Percentiles rank a stretch among this genome's conserved stretches.
phyloP scores from a whole-genome alignment of 2,888 invertebrate genomes.

The Dasypogon diadema region DNA sequence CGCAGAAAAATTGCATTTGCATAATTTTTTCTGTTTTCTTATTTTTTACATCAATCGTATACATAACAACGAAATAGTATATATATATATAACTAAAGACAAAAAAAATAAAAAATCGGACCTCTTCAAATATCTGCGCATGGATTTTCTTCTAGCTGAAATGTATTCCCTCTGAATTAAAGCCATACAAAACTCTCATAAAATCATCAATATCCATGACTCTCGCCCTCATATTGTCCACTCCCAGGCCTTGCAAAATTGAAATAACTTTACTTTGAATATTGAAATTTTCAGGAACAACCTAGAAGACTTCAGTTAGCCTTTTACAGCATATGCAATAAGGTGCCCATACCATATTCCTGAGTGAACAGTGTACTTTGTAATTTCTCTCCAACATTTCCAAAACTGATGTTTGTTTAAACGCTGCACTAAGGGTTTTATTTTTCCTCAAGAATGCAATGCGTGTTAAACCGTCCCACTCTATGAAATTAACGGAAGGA shows the following conservation, averaged over 20 bases:
- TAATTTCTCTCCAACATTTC: constrained; percentile 93
- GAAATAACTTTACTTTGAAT: constrained; percentile 84
- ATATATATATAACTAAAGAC: too few species aligned
- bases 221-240: constrained; percentile 85
- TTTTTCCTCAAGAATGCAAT: constrained; percentile 97
- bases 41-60: too few species aligned
- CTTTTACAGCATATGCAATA: background rate
- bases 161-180: constrained; percentile 94
- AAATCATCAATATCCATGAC: constrained; percentile 98
- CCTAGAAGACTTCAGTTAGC: constrained; percentile 70
- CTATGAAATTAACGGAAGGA: constrained; percentile 93
- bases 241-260: constrained; percentile 77
- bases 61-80: too few species aligned
- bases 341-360: constrained; percentile 76
- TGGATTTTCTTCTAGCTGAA: constrained; percentile 76
- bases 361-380: constrained; percentile 85
- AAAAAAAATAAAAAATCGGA: too few species aligned
- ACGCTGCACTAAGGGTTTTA: constrained; percentile 91
- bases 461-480: constrained; percentile 98
- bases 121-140: too few species aligned
- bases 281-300: constrained; percentile 81
- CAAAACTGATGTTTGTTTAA: constrained; percentile 87
- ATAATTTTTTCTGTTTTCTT: too few species aligned
- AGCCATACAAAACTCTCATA: constrained; percentile 84
- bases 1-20: too few species aligned